Evolutionary conservation across 2,113 vertebrate genomes (phyloP).

Genomic region (Odontophorus gujanensis): DNA sequence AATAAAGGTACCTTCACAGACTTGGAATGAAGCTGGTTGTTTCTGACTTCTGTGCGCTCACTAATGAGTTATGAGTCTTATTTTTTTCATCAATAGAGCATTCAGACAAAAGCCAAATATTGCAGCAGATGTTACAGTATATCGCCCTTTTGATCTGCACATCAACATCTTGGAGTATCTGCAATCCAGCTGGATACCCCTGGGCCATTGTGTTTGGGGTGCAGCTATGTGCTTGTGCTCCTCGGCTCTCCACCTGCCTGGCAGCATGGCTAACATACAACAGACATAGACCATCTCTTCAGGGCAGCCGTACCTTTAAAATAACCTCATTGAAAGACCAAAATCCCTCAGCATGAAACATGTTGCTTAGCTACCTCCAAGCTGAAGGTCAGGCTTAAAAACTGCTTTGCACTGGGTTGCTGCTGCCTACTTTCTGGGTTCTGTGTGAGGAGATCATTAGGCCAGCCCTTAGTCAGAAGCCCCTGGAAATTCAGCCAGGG

Average conservation of each 20-base stretch:
- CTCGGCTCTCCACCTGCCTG: neutral
- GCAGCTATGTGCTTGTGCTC: neutral
- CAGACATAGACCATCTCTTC: neutral
- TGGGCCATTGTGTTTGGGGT: neutral
- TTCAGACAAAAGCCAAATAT: neutral
- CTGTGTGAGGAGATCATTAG: neutral
- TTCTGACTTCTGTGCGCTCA: neutral
- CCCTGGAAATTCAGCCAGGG: neutral
- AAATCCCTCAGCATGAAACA: conserved; percentile 1
- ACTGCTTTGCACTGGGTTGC: neutral
- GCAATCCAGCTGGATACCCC: neutral
- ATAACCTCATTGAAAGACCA: neutral
- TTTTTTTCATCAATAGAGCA: rapidly evolving
- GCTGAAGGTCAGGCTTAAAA: conserved; percentile 47
- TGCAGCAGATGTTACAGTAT: rapidly evolving
- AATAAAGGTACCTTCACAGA: neutral
- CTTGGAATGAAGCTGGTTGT: neutral
- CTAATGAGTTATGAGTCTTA: neutral
- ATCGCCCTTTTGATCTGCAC: neutral
- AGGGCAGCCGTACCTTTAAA: conserved; percentile 38
- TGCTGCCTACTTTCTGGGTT: neutral
- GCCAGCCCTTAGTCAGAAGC: neutral
- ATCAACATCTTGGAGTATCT: neutral
- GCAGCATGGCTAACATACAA: neutral
- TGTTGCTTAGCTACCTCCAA: conserved; percentile 24